Conservation (phyloP, 1,140 invertebrate species). For the Oscheius sp. region DNA sequence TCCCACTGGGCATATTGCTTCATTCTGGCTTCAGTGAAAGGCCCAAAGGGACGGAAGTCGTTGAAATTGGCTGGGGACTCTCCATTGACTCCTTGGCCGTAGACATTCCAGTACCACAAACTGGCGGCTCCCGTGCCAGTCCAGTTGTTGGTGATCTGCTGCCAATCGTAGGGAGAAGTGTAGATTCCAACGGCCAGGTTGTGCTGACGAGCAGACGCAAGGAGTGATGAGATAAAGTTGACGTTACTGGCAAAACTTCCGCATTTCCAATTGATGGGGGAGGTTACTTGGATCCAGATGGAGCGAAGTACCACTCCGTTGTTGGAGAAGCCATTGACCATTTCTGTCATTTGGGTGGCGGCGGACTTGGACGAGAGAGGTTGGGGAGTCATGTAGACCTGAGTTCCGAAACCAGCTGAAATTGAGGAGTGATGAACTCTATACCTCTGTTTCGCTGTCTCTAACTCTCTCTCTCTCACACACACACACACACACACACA, state of each 20-base stretch:
- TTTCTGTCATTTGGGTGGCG: slow-evolving; percentile 17
- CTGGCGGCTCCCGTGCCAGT: background rate
- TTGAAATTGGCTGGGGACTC: slow-evolving; percentile 29
- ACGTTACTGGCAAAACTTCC: slow-evolving; percentile 10
- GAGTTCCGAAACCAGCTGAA: slow-evolving; percentile 26
- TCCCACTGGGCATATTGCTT: slow-evolving; percentile 36
- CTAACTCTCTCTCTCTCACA: too few relatives aligned
- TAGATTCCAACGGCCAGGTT: slow-evolving; percentile 26
- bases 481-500: too few relatives aligned
- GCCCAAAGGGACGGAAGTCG: slow-evolving; percentile 35
- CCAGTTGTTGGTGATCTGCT: slow-evolving; percentile 31
- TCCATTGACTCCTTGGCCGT: slow-evolving; percentile 22
- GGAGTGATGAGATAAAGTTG: slow-evolving; percentile 28
- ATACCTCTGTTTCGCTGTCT: too few relatives aligned
- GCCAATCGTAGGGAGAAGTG: slow-evolving; percentile 31
- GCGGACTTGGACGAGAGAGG: slow-evolving; percentile 25
- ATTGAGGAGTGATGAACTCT: background rate
- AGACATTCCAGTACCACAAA: slow-evolving; percentile 34
- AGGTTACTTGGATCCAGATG: slow-evolving; percentile 38
- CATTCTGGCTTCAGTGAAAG: slow-evolving; percentile 9
- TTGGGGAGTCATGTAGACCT: slow-evolving; percentile 38
- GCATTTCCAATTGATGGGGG: slow-evolving; percentile 28
- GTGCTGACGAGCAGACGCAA: slow-evolving; percentile 1
- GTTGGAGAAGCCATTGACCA: slow-evolving; percentile 13
- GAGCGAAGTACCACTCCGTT: slow-evolving; percentile 22